These are phyloP conservation scores for Tetragonisca angustula DNA, from an alignment of 2,888 invertebrate genomes.

Conservation along the genomic window DNA sequence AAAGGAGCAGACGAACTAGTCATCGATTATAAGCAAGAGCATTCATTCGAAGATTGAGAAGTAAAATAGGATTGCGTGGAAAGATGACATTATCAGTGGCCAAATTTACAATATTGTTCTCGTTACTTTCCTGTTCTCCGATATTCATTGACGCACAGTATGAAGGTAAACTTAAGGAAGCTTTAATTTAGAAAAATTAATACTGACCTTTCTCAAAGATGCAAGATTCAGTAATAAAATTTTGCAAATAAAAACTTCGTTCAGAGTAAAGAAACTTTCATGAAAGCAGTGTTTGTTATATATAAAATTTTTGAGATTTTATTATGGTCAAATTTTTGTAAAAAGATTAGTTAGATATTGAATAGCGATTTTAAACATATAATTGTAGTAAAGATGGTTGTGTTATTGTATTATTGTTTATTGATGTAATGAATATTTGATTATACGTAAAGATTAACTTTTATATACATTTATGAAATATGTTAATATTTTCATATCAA, in stretches of 20 bases:
- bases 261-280: not conserved
- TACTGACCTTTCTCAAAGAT: too few species aligned
- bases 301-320: not conserved
- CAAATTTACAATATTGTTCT: not conserved
- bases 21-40: not conserved
- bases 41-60: not conserved
- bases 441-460: too few species aligned
- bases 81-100: not conserved
- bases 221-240: not conserved
- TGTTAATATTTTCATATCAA: too few species aligned
- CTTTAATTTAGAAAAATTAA: too few species aligned
- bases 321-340: not conserved
- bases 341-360: too few species aligned
- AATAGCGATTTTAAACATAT: too few species aligned
- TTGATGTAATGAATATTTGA: too few species aligned
- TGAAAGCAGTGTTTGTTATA: not conserved
- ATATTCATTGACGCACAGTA: not conserved
- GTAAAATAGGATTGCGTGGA: not conserved
- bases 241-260: not conserved
- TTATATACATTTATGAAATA: too few species aligned
- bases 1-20: conserved; percentile 28
- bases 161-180: conserved; percentile 16
- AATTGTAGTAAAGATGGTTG: too few species aligned
- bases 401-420: too few species aligned
- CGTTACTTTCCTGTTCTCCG: not conserved